A percentile compares a stretch with the other conserved stretches of the same genome.
Evolutionary conservation across 2,888 invertebrate genomes (phyloP).

Genomic region (Stictocephala bisonia): DNA sequence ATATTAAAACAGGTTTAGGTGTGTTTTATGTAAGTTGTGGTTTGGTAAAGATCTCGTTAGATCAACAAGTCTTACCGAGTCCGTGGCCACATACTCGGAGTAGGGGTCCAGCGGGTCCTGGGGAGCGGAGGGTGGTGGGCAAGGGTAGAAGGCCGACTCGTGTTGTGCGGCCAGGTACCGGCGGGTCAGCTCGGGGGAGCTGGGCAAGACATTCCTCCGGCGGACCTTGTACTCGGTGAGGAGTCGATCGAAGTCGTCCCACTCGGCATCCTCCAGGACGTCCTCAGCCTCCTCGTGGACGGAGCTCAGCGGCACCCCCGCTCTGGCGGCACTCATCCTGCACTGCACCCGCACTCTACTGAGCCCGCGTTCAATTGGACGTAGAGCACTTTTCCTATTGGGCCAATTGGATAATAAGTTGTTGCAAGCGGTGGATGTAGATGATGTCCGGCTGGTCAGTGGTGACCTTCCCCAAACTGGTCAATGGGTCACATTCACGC

Average conservation of each 20-base stretch:
- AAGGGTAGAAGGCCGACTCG: conserved; percentile 69
- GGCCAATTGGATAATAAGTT: conserved; percentile 27
- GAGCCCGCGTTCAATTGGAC: too few species aligned
- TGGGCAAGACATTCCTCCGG: conserved; percentile 54
- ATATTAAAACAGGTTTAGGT: too few species aligned
- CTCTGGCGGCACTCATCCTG: not conserved
- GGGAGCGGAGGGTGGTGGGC: conserved; percentile 68
- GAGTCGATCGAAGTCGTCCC: conserved; percentile 72
- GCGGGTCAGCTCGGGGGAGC: conserved; percentile 51
- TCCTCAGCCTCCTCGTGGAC: conserved; percentile 46
- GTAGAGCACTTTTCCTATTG: conserved; percentile 37
- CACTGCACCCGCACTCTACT: too few species aligned
- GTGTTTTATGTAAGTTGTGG: too few species aligned
- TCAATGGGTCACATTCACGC: too few species aligned
- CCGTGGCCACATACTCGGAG: conserved; percentile 30
- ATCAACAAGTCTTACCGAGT: conserved; percentile 16
- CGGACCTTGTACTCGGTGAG: conserved; percentile 65
- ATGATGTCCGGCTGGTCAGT: conserved; percentile 19
- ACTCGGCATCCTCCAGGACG: conserved; percentile 69
- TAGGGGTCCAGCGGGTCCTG: conserved; percentile 62
- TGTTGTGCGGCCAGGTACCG: conserved; percentile 57
- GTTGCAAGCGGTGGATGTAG: conserved; percentile 16
- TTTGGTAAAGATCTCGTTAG: too few species aligned
- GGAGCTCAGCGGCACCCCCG: conserved; percentile 34
- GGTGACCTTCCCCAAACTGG: too few species aligned